A percentile compares a stretch with the other conserved stretches of the same genome.
Conservation (phyloP, 2,797 vertebrate genomes). For the Phoebastria nigripes region DNA sequence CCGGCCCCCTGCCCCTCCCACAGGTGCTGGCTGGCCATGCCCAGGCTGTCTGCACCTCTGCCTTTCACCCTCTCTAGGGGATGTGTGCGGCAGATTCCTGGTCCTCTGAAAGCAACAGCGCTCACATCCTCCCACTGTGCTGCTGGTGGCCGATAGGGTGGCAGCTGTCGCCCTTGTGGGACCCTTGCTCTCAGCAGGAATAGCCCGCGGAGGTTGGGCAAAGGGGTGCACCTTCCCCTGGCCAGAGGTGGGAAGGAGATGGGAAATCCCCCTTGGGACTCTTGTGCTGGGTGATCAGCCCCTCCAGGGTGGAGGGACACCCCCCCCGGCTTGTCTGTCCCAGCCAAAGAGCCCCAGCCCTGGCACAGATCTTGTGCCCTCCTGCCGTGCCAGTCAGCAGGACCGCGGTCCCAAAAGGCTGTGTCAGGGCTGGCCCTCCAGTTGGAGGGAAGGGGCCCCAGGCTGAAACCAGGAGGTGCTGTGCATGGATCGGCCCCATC, state of each 20-base stretch:
- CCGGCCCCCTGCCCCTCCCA: neutral
- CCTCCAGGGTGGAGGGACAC: neutral
- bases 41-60: neutral
- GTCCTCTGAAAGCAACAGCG: neutral
- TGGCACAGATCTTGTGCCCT: neutral
- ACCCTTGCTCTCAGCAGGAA: neutral
- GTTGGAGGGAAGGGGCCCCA: neutral
- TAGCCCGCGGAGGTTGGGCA: neutral
- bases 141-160: rapidly evolving
- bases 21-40: neutral
- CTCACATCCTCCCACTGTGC: rapidly evolving
- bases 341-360: neutral
- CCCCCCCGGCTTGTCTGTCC: neutral
- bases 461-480: neutral
- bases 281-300: neutral
- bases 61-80: neutral
- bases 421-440: neutral
- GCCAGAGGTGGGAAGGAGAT: neutral
- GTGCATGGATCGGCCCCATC: rapidly evolving
- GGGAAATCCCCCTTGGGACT: neutral
- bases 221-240: neutral
- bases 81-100: neutral
- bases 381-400: neutral
- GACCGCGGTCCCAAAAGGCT: rapidly evolving
- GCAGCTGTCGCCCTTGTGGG: neutral